These are phyloP conservation scores for Osmerus mordax DNA, from an alignment of 2,113 vertebrate species.

Conservation along the genomic window DNA sequence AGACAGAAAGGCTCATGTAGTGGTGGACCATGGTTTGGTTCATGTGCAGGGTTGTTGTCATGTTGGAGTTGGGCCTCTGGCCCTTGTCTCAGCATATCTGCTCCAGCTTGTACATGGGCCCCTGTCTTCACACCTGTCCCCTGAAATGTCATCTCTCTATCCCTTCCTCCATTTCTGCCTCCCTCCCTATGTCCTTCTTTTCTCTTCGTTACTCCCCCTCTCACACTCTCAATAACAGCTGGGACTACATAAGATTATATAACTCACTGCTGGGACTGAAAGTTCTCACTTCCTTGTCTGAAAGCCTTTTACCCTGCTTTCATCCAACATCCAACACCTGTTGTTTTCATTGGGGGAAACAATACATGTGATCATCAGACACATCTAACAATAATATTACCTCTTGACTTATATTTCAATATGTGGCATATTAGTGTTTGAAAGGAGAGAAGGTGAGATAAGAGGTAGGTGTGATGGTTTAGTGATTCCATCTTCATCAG, in stretches of 20 bases:
- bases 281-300: background rate
- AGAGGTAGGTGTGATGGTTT: too few relatives aligned
- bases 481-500: background rate
- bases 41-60: too few relatives aligned
- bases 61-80: too few relatives aligned
- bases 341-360: slow-evolving; percentile 58
- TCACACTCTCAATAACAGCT: too few relatives aligned
- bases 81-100: background rate
- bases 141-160: background rate
- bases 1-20: too few relatives aligned
- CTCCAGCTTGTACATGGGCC: background rate
- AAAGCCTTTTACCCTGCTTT: slow-evolving; percentile 17
- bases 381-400: slow-evolving; percentile 39
- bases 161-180: background rate
- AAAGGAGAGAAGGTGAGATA: slow-evolving; percentile 37
- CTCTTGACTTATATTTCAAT: slow-evolving; percentile 48
- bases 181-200: too few relatives aligned
- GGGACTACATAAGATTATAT: background rate
- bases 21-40: too few relatives aligned
- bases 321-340: slow-evolving; percentile 49
- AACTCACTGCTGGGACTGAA: slow-evolving; percentile 1
- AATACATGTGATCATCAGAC: slow-evolving; percentile 31
- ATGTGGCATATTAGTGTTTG: slow-evolving; percentile 33
- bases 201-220: too few relatives aligned
- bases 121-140: background rate